phyloP scores from a whole-genome alignment of 35 echinoderm and acorn worm species.

The Diadema setosum region DNA sequence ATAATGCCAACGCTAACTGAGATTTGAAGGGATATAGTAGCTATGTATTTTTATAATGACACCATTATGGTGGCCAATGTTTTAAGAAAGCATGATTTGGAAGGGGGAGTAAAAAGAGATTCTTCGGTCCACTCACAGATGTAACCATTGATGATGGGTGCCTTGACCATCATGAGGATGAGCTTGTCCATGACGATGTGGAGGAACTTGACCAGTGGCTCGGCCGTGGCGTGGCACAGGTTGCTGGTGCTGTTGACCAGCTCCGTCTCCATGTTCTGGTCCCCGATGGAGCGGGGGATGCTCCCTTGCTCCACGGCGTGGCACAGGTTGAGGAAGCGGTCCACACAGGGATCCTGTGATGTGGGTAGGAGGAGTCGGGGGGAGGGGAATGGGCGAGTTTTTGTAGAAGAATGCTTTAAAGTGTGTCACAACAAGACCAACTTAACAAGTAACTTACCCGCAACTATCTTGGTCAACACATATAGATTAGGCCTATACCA shows the following conservation, averaged over 20 bases:
- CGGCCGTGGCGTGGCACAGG: slow-evolving; percentile 55
- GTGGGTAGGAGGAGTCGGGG: background rate
- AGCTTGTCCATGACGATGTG: slow-evolving; percentile 88
- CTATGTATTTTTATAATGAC: no score
- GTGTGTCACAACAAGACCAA: no score
- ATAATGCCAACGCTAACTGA: no score
- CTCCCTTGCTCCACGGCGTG: slow-evolving; percentile 79
- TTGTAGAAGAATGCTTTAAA: no score
- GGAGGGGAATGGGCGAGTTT: no score
- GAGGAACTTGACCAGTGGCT: slow-evolving; percentile 92
- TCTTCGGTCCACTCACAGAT: slow-evolving; percentile 93
- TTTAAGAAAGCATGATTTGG: no score
- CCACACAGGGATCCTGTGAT: slow-evolving; percentile 70
- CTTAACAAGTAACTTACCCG: no score
- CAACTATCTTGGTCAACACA: no score
- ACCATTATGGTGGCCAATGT: no score
- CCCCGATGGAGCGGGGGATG: slow-evolving; percentile 82
- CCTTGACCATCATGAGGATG: slow-evolving; percentile 81
- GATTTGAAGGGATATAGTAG: no score
- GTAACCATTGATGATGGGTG: slow-evolving; percentile 84
- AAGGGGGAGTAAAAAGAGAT: no score
- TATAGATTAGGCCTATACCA: no score
- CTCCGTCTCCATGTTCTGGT: slow-evolving; percentile 89
- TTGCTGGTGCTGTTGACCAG: slow-evolving; percentile 51
- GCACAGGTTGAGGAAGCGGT: slow-evolving; percentile 78